Percentiles rank a stretch among this genome's conserved stretches.
These are phyloP conservation scores for Dasypus novemcinctus DNA, from an alignment of 2,113 vertebrate species.

Conservation along the genomic window DNA sequence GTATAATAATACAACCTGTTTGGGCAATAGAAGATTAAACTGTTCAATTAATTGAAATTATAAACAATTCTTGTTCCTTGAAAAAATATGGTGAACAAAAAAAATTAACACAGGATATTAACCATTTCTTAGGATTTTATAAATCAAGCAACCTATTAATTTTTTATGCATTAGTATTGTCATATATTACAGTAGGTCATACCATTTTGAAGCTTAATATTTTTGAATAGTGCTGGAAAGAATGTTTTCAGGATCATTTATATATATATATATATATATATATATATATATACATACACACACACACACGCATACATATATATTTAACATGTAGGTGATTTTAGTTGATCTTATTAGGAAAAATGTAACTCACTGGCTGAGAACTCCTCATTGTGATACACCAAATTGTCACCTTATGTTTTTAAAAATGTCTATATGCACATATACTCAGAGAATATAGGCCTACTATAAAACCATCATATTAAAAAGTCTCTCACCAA, in stretches of 20 bases:
- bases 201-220: neutral
- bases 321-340: too few relatives aligned
- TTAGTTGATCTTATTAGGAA: neutral
- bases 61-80: neutral
- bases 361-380: conserved; percentile 8
- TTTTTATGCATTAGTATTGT: neutral
- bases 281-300: too few relatives aligned
- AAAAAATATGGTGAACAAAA: neutral
- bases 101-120: too few relatives aligned
- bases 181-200: neutral
- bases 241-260: neutral
- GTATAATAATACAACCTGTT: neutral
- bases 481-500: neutral
- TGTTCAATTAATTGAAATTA: neutral
- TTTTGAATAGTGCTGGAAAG: conserved; percentile 1
- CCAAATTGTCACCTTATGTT: neutral
- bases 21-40: neutral
- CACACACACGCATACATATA: too few relatives aligned
- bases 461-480: neutral
- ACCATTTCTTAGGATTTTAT: neutral
- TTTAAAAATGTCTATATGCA: neutral
- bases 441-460: neutral
- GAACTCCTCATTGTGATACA: neutral
- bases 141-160: neutral
- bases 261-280: neutral